These are phyloP conservation scores for Rhinoraja longicauda DNA, from an alignment of 2,797 vertebrate species.

Conservation along the genomic window DNA sequence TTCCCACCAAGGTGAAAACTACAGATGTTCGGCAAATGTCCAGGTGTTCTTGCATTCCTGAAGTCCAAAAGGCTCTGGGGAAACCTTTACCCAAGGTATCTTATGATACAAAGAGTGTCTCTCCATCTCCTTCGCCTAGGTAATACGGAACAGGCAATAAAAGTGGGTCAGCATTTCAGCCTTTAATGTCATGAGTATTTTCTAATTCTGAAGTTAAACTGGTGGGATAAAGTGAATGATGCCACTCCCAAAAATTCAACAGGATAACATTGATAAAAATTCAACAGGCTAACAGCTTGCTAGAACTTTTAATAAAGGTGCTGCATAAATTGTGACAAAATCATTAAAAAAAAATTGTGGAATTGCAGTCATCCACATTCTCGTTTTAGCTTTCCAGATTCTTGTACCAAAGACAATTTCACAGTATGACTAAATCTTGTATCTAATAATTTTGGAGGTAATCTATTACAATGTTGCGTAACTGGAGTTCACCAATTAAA, in stretches of 20 bases:
- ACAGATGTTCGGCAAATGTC: too few species aligned
- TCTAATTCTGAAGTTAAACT: background rate
- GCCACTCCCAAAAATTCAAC: background rate
- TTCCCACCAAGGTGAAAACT: too few species aligned
- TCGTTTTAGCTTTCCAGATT: background rate
- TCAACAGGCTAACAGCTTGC: too few species aligned
- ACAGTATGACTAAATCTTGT: background rate
- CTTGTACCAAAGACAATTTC: background rate
- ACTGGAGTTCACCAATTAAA: background rate
- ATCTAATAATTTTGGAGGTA: background rate
- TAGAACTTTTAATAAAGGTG: background rate
- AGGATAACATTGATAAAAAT: background rate
- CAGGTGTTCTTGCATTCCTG: too few species aligned
- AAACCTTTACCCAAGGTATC: too few species aligned
- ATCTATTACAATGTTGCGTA: background rate
- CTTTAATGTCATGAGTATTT: background rate
- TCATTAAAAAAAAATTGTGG: background rate
- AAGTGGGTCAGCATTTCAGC: background rate
- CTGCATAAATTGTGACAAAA: background rate
- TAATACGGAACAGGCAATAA: too few species aligned
- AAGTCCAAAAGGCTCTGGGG: too few species aligned
- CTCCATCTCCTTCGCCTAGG: too few species aligned
- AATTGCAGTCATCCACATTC: background rate
- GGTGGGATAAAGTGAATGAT: background rate
- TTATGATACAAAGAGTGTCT: too few species aligned